Evolutionary conservation across 35 echinoderm and acorn worm genomes (phyloP).

Genomic region (Stichopus chloronotus): DNA sequence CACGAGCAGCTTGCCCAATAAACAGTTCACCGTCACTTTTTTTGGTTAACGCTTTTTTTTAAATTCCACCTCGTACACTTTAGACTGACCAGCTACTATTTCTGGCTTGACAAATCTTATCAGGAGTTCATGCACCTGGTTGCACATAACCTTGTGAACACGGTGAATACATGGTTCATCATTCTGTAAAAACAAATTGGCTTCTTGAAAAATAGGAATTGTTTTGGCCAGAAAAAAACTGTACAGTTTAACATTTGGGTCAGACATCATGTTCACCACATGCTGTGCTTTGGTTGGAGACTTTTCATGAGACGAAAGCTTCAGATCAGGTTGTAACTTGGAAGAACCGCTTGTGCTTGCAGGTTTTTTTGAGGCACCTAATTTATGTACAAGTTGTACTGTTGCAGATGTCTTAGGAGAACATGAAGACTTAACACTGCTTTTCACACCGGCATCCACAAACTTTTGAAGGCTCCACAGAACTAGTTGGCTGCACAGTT

Average conservation of each 20-base stretch:
- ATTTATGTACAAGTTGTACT: slow-evolving; percentile 21
- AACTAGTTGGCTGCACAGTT: neutral
- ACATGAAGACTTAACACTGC: neutral
- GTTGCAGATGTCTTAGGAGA: slow-evolving; percentile 25
- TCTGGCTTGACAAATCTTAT: slow-evolving; percentile 43
- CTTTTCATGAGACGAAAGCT: neutral
- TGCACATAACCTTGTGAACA: neutral
- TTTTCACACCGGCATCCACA: neutral
- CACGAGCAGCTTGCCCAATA: neutral
- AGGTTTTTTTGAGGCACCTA: neutral
- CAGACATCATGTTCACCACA: neutral
- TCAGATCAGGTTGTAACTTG: neutral
- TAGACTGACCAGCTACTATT: neutral
- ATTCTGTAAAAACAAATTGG: slow-evolving; percentile 43
- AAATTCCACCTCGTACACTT: neutral
- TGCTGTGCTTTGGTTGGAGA: neutral
- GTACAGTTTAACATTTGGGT: slow-evolving; percentile 37
- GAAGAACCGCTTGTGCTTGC: neutral
- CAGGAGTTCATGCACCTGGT: slow-evolving; percentile 47
- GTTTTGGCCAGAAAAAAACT: slow-evolving; percentile 51
- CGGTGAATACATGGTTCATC: slow-evolving; percentile 20
- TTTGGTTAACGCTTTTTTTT: neutral
- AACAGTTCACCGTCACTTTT: neutral
- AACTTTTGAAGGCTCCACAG: neutral
- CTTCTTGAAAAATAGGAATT: slow-evolving; percentile 47